phyloP scores from a whole-genome alignment of 2,797 vertebrate species.

The Gallirallus australis region DNA sequence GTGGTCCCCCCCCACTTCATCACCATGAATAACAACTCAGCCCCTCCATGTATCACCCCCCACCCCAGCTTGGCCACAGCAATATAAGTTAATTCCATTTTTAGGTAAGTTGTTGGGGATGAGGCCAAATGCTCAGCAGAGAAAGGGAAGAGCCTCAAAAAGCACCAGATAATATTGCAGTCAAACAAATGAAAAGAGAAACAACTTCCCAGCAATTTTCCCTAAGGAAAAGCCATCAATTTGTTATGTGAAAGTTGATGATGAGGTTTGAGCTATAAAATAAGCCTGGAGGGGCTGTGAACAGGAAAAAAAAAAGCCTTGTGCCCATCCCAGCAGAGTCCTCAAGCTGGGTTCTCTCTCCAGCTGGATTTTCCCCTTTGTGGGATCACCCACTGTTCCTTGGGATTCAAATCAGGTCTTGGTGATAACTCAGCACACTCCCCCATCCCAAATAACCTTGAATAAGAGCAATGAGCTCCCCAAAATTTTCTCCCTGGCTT shows the following conservation, averaged over 20 bases:
- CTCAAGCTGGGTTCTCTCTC: background rate
- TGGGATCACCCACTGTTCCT: background rate
- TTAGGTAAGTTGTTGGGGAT: background rate
- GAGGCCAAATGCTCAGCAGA: background rate
- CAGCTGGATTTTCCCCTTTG: background rate
- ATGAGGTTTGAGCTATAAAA: background rate
- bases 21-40: background rate
- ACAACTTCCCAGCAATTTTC: background rate
- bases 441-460: background rate
- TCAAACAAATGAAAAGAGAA: background rate
- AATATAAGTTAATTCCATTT: background rate
- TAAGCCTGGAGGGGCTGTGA: background rate
- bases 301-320: background rate
- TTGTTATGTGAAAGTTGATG: fast-evolving
- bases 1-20: background rate
- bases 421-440: fast-evolving
- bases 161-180: background rate
- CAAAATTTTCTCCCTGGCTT: background rate
- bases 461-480: background rate
- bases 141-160: background rate
- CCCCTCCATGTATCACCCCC: background rate
- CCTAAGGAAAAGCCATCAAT: background rate
- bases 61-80: background rate
- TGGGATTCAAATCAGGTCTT: background rate
- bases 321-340: background rate